phyloP scores from a whole-genome alignment of 2,113 vertebrate species.

The Hemiscyllium ocellatum region DNA sequence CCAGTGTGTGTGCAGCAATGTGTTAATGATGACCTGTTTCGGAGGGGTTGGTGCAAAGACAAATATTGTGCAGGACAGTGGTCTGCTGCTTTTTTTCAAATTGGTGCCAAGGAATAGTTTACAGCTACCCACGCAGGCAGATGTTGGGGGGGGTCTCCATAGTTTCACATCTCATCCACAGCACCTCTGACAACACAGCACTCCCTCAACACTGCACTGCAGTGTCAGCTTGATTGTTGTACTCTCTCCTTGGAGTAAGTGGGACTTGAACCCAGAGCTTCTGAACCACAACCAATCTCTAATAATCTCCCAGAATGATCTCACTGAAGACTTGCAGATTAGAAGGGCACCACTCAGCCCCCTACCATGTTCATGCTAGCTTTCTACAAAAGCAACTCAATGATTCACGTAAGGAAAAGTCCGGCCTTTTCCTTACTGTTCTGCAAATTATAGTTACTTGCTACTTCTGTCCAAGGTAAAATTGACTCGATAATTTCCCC shows the following conservation, averaged over 20 bases:
- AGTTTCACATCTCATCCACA: neutral
- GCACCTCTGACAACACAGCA: too few species aligned
- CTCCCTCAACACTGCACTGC: too few species aligned
- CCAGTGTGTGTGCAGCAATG: too few species aligned
- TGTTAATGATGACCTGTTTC: too few species aligned
- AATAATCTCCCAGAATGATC: neutral
- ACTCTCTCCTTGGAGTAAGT: neutral
- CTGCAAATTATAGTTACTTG: neutral
- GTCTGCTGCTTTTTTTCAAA: too few species aligned
- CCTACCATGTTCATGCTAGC: neutral
- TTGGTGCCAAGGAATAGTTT: neutral
- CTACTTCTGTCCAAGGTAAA: neutral
- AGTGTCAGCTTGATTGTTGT: too few species aligned
- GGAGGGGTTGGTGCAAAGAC: too few species aligned
- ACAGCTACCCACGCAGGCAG: neutral
- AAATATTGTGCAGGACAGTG: too few species aligned
- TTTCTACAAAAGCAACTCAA: neutral
- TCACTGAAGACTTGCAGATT: neutral
- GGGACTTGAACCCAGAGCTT: neutral
- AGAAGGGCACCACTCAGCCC: neutral
- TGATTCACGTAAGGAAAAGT: too few species aligned
- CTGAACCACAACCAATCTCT: neutral
- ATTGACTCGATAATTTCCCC: neutral
- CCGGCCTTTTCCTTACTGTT: too few species aligned
- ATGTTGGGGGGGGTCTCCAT: too few species aligned